Evolutionary conservation across 2,113 vertebrate species (phyloP).

Genomic region (Isurus oxyrinchus): DNA sequence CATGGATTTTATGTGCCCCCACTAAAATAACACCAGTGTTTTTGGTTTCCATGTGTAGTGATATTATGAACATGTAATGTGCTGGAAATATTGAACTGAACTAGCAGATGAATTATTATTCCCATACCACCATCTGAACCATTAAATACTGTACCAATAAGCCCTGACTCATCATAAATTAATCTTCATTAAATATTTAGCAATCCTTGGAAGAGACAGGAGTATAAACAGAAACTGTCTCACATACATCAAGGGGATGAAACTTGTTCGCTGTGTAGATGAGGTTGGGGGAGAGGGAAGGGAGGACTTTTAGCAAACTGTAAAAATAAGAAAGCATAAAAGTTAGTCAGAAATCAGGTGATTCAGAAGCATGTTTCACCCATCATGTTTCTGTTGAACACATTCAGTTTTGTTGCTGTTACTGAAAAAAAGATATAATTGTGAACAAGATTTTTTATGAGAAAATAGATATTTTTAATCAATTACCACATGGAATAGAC

Average conservation of each 20-base stretch:
- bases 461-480: background rate
- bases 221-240: background rate
- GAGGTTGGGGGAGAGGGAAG: too few species aligned
- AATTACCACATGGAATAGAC: background rate
- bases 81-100: background rate
- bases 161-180: background rate
- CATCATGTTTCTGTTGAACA: too few species aligned
- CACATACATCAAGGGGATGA: background rate
- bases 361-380: too few species aligned
- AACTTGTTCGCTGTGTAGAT: background rate
- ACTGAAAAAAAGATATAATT: background rate
- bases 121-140: background rate
- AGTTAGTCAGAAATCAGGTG: background rate
- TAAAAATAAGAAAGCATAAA: background rate
- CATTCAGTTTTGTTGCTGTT: background rate
- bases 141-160: background rate
- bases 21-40: background rate
- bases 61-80: background rate
- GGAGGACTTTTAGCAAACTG: background rate
- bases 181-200: background rate
- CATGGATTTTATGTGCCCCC: background rate
- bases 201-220: background rate
- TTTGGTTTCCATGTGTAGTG: background rate
- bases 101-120: background rate
- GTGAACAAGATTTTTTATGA: background rate